Conservation (phyloP, 2,888 invertebrate species). For the Melanostoma mellinum region DNA sequence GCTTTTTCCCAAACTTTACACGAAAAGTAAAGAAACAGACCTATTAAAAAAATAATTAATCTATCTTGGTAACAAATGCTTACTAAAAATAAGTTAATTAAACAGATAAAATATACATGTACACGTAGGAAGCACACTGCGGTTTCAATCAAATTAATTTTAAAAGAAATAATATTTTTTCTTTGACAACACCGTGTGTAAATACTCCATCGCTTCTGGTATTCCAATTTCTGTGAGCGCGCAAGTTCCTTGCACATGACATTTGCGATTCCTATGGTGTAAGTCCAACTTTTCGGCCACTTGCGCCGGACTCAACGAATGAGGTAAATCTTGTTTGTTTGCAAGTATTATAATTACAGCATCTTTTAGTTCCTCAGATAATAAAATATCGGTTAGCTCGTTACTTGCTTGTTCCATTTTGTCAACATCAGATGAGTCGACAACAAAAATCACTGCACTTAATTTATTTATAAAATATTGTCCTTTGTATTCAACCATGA, state of each 20-base stretch:
- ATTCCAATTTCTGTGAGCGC: background rate
- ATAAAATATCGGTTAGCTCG: background rate
- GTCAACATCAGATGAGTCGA: slow-evolving; percentile 1
- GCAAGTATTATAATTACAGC: background rate
- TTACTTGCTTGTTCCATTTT: slow-evolving; percentile 3
- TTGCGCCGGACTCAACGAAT: background rate
- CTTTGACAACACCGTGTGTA: background rate
- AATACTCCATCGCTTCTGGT: slow-evolving; percentile 1
- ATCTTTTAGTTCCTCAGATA: background rate
- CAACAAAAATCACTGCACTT: slow-evolving; percentile 15
- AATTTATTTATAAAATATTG: background rate
- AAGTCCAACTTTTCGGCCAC: slow-evolving; percentile 7
- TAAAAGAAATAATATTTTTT: slow-evolving; percentile 4
- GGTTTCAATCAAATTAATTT: background rate
- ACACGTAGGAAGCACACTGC: background rate
- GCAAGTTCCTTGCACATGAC: slow-evolving; percentile 7
- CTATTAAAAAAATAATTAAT: too few species aligned
- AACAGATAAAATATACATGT: too few species aligned
- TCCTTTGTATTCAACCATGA: background rate
- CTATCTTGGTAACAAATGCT: too few species aligned
- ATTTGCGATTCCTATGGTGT: background rate
- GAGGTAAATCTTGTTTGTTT: slow-evolving; percentile 17
- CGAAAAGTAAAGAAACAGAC: too few species aligned
- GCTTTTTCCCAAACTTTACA: too few species aligned
- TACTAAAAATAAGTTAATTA: too few species aligned